Percentiles rank a stretch among this genome's conserved stretches.
phyloP scores from a whole-genome alignment of 2,113 vertebrate species.

The Anarrhichthys ocellatus region DNA sequence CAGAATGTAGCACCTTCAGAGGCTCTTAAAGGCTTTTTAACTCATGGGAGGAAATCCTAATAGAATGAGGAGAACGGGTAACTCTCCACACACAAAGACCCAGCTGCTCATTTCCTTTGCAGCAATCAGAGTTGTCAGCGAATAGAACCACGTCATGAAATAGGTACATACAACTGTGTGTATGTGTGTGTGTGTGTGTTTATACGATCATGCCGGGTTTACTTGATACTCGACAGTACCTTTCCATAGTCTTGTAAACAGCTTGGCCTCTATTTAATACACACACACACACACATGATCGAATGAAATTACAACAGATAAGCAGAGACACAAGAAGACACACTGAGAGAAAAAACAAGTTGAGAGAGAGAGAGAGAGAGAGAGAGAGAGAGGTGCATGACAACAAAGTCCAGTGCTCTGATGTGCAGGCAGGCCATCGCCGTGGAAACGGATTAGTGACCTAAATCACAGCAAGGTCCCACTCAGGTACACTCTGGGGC shows the following conservation, averaged over 20 bases:
- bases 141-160: slow-evolving; percentile 2
- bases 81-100: background rate
- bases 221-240: slow-evolving; percentile 25
- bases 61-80: background rate
- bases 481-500: slow-evolving; percentile 40
- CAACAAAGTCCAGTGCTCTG: slow-evolving; percentile 40
- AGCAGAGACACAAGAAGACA: slow-evolving; percentile 16
- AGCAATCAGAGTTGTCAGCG: background rate
- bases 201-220: background rate
- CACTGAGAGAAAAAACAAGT: background rate
- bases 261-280: slow-evolving; percentile 24
- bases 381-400: slow-evolving; percentile 39
- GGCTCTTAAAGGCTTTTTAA: background rate
- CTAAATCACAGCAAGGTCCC: slow-evolving; percentile 65
- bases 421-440: slow-evolving; percentile 54
- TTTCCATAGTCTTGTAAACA: slow-evolving; percentile 39
- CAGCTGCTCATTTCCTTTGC: background rate
- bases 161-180: background rate
- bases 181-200: slow-evolving; percentile 3
- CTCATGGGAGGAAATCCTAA: background rate
- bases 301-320: slow-evolving; percentile 39
- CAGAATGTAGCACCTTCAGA: too few relatives aligned
- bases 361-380: background rate
- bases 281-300: slow-evolving; percentile 12
- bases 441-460: slow-evolving; percentile 73